Base-by-base conservation (phyloP, 2,888 invertebrate genomes). In the Leistus spinibarbis region DNA sequence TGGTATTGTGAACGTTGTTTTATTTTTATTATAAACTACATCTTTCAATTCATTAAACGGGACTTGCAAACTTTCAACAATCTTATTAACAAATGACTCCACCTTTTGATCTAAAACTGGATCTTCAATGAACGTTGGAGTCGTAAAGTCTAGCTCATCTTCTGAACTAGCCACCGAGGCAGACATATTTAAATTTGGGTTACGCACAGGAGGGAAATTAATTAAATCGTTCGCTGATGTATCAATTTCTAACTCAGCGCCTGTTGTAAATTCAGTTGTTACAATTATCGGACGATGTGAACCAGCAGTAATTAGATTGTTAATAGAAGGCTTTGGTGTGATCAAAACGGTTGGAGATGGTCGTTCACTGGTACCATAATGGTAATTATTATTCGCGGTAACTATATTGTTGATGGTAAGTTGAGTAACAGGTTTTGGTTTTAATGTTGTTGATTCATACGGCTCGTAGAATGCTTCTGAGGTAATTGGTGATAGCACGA, bases 121-220 rank as follows among this genome's bases (percentile, higher is more conserved):
- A 80, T 95, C 95, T 82, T 94, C 93, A 10, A 90, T 86, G 84
- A 95, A 93, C 0, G 90, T 88, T 0, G 95, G 95, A 0, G 94
- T 94, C 0, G 94, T 92, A 27, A 75, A 69, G 19, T 75, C 75
- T 9, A 93, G 90, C 68, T 93, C 92, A 13, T 89, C 85, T 22
- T 91, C 90, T 0, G 87, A 0, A 86, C 79, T 86, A 7, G 88
- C 84, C 22, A 88, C 87, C 0, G 89, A 87, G 0, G 88, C 87
- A 0, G 93, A 92, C 79, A 91, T 90, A 77, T 95, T 95, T 0
- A 94, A 85, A 86, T 94, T 92, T 0, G 95, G 95, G 83, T 95
- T 94, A 64, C 95, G 88, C 0, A 95, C 95, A 0, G 95, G 95
- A 16, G 95, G 95, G 86, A 95, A 95, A 80, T 94, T 94, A 53